Conservation (phyloP, 2,797 vertebrate genomes). For the Enteromius mattozi region DNA sequence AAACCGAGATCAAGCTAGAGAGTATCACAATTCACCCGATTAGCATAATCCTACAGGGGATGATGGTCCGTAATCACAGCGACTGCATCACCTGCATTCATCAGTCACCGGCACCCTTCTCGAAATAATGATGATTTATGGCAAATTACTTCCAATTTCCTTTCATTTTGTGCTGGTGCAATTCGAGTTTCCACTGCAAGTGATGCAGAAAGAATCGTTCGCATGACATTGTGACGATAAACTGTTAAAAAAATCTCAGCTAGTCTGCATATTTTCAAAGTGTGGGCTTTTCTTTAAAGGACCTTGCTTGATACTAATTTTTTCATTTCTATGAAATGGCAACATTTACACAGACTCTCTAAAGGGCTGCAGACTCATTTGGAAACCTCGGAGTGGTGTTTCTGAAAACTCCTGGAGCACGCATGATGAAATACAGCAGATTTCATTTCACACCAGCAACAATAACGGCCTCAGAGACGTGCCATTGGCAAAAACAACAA, state of each 20-base stretch:
- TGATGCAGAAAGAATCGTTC: constrained; percentile 17
- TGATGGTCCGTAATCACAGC: constrained; percentile 58
- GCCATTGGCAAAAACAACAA: constrained; percentile 43
- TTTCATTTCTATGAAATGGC: constrained; percentile 15
- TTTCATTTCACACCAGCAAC: constrained; percentile 34
- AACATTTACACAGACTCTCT: constrained; percentile 48
- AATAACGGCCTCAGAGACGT: constrained; percentile 12
- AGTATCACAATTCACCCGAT: constrained; percentile 26
- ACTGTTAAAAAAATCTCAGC: neutral
- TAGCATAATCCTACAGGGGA: constrained; percentile 53
- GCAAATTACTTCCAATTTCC: constrained; percentile 3
- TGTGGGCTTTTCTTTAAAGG: neutral
- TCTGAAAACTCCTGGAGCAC: neutral
- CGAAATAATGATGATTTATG: constrained; percentile 27
- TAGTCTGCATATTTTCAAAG: constrained; percentile 7
- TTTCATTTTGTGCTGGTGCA: neutral
- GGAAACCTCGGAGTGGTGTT: neutral
- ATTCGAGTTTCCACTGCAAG: constrained; percentile 8
- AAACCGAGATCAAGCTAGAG: constrained; percentile 58
- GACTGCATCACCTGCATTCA: constrained; percentile 43
- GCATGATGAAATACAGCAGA: constrained; percentile 15
- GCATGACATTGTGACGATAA: constrained; percentile 45
- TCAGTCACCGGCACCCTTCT: constrained; percentile 7
- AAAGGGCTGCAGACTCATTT: constrained; percentile 13
- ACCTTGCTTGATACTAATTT: neutral